These are phyloP conservation scores for Suncus etruscus DNA, from an alignment of 2,113 vertebrate genomes.

Conservation along the genomic window DNA sequence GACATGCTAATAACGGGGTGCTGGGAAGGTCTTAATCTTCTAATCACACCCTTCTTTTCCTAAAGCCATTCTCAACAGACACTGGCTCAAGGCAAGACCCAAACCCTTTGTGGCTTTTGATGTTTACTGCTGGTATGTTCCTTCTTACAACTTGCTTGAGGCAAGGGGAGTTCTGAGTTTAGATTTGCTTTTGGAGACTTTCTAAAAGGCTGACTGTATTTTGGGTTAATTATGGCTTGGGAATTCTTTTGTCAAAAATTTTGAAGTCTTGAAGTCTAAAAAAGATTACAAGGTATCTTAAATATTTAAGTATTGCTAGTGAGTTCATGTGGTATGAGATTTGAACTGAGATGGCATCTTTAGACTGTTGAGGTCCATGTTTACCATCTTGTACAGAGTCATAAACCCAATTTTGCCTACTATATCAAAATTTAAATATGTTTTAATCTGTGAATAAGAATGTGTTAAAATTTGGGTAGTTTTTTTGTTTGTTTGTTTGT, in stretches of 20 bases:
- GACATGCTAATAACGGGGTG: constrained; percentile 51
- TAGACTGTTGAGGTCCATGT: not conserved
- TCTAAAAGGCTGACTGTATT: constrained; percentile 62
- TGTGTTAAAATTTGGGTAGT: not conserved
- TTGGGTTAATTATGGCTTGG: constrained; percentile 60
- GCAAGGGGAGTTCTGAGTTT: not conserved
- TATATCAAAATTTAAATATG: not conserved
- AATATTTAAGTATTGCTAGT: constrained; percentile 70
- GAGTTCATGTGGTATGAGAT: not conserved
- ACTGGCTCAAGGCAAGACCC: not conserved
- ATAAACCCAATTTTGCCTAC: constrained; percentile 6
- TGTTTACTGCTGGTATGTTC: not conserved
- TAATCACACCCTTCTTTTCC: constrained; percentile 40
- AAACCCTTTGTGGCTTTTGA: not conserved
- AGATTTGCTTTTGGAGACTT: constrained; percentile 44
- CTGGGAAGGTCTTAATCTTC: constrained; percentile 23
- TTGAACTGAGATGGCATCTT: constrained; percentile 41
- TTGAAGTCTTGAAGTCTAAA: constrained; percentile 57
- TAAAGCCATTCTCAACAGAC: constrained; percentile 18
- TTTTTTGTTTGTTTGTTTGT: not conserved
- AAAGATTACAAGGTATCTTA: constrained; percentile 60
- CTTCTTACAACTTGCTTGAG: not conserved
- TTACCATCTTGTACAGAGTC: not conserved
- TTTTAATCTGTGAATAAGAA: not conserved
- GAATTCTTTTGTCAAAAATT: constrained; percentile 65